These are phyloP conservation scores for Meloidogyne chitwoodi DNA, from an alignment of 1,140 invertebrate species.

Conservation along the genomic window DNA sequence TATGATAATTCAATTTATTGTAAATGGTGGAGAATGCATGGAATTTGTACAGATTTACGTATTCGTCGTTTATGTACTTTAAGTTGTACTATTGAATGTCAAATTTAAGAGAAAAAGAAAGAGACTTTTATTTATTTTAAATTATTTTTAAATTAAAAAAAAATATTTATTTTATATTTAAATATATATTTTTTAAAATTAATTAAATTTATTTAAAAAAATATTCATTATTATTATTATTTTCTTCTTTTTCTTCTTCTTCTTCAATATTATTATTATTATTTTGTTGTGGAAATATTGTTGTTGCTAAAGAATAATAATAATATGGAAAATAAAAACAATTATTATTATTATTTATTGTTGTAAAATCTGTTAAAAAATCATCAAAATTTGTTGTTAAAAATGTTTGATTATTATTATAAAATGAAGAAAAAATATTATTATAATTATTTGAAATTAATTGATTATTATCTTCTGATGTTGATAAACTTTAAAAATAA, in stretches of 20 bases:
- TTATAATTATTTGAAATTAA: neutral
- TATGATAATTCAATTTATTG: slow-evolving; percentile 52
- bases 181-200: neutral
- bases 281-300: neutral
- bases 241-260: no score
- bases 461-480: neutral
- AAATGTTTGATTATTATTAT: neutral
- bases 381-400: neutral
- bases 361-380: neutral
- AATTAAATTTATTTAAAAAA: neutral
- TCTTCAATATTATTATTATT: neutral
- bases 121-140: neutral
- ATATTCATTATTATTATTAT: no score
- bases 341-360: no score
- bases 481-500: neutral
- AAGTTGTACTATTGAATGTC: slow-evolving; percentile 37
- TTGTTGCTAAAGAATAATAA: neutral
- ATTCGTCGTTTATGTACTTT: slow-evolving; percentile 44
- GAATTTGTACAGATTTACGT: slow-evolving; percentile 36
- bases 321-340: neutral
- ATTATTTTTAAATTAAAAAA: slow-evolving; percentile 2
- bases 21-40: slow-evolving; percentile 52
- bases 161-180: no score
- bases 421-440: neutral
- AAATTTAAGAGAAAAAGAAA: slow-evolving; percentile 8